phyloP scores from a whole-genome alignment of 1,140 invertebrate species.

The Archegozetes longisetosus region DNA sequence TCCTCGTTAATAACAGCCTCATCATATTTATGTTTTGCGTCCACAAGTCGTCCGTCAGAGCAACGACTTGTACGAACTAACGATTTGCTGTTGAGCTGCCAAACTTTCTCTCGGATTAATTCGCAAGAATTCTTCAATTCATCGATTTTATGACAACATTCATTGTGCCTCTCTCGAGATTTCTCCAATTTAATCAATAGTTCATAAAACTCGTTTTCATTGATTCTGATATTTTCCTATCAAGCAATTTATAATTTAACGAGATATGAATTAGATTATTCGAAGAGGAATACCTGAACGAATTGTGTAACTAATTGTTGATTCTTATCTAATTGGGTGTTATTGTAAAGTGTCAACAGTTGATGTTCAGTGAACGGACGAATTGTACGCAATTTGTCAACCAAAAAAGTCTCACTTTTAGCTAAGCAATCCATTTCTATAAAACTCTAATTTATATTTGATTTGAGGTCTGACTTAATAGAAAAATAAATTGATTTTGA shows the following conservation, averaged over 20 bases:
- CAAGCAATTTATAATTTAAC: not conserved
- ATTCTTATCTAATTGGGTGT: slow-evolving; percentile 5
- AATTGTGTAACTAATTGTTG: slow-evolving; percentile 8
- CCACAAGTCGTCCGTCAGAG: slow-evolving; percentile 7
- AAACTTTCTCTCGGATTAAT: not conserved
- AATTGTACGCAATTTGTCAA: slow-evolving; percentile 17
- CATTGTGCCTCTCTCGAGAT: slow-evolving; percentile 8
- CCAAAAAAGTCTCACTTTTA: too few species aligned
- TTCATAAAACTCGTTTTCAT: slow-evolving; percentile 7
- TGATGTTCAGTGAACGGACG: slow-evolving; percentile 16
- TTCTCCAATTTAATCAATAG: slow-evolving; percentile 9
- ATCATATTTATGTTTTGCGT: slow-evolving; percentile 3
- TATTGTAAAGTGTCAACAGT: slow-evolving; percentile 13
- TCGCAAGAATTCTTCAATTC: not conserved
- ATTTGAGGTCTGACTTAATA: too few species aligned
- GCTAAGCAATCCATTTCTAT: too few species aligned
- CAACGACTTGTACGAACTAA: slow-evolving; percentile 8
- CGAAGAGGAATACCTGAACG: slow-evolving; percentile 1
- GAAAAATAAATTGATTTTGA: too few species aligned
- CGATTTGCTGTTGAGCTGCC: not conserved
- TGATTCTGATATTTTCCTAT: not conserved
- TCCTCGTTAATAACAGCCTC: slow-evolving; percentile 5
- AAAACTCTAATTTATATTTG: too few species aligned
- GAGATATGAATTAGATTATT: not conserved
- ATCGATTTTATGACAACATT: not conserved